Percentiles rank a stretch among this genome's conserved stretches.
These are phyloP conservation scores for Gallirallus australis DNA, from an alignment of 2,797 vertebrate species.

Conservation along the genomic window DNA sequence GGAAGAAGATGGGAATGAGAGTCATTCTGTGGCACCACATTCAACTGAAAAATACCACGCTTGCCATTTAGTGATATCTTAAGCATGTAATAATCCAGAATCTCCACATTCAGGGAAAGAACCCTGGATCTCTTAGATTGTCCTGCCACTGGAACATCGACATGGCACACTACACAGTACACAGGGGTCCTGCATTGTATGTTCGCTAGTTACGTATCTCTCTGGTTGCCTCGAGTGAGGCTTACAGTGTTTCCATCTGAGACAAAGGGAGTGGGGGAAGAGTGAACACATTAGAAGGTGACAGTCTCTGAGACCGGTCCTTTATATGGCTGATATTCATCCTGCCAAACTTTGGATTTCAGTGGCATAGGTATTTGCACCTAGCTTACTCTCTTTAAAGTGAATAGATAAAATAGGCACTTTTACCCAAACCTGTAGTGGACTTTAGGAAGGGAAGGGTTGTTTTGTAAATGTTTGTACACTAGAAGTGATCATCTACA, in stretches of 20 bases:
- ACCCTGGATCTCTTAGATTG: background rate
- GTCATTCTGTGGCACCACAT: background rate
- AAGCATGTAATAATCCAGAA: background rate
- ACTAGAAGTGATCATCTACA: background rate
- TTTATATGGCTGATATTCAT: background rate
- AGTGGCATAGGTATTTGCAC: too few species aligned
- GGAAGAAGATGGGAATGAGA: background rate
- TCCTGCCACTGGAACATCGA: background rate
- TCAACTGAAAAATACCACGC: background rate
- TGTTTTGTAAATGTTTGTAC: background rate
- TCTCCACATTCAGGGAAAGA: background rate
- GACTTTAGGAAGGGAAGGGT: background rate
- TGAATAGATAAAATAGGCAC: background rate
- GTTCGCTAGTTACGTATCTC: background rate
- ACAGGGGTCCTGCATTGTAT: rapidly evolving
- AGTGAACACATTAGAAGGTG: background rate
- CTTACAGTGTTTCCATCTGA: background rate
- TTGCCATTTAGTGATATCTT: background rate
- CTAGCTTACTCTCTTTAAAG: background rate
- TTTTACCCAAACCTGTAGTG: background rate
- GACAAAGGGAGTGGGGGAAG: rapidly evolving
- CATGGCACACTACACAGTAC: too few species aligned
- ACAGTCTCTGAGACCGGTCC: background rate
- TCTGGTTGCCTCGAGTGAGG: background rate
- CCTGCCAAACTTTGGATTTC: background rate